Evolutionary conservation across 2,113 vertebrate genomes (phyloP), one percentile per base, ranked within the genome.

Genomic region (Corythornis madagascariensis): DNA sequence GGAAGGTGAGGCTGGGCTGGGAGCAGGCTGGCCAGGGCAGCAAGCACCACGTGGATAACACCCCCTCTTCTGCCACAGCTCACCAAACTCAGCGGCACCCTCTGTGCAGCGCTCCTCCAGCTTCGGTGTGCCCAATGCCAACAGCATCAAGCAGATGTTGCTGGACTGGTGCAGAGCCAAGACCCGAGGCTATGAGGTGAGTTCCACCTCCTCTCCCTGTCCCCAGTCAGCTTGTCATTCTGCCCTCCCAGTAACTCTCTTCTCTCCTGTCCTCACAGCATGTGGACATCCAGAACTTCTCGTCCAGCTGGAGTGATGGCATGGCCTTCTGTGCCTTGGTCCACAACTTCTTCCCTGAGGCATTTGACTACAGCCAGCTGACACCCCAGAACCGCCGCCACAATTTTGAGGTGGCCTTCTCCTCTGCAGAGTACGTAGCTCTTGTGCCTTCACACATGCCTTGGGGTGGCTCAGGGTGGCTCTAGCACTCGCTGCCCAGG

Each of bases 111-210:
- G 99, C 42, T 98, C 99, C 57, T 98, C 98, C 79, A 99, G 98
- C 95, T 99, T 98, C 2, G 99, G 99, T 0, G 99, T 99, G n/a
- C 99, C 99, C 88, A 99, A 99, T 0, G 99, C 99, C 75, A 99
- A 98, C 97, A 99, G 98, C 97, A 99, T 99, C 97, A 99, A 99
- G 94, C 99, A 99, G 97, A 99, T 99, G 99, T 98, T 99, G 93
- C 97, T 99, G 69, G 99, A 99, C 95, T 99, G 99, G 99, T 99
- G 99, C 96, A 97, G 99, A 64, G 99, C 99, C 70, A 99, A 99
- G 96, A 99, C 99, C 3, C 98, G 99, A 10, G 98, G 98, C 55
- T 99, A 99, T 2, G 98, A 99, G 98, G 99, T 99, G 92, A 97
- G 98, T 75, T n/a, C 38, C 26, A 25, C 15, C 20, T 75, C 28